These are phyloP conservation scores for Columba janthina DNA, from an alignment of 2,113 vertebrate genomes.

Conservation along the genomic window DNA sequence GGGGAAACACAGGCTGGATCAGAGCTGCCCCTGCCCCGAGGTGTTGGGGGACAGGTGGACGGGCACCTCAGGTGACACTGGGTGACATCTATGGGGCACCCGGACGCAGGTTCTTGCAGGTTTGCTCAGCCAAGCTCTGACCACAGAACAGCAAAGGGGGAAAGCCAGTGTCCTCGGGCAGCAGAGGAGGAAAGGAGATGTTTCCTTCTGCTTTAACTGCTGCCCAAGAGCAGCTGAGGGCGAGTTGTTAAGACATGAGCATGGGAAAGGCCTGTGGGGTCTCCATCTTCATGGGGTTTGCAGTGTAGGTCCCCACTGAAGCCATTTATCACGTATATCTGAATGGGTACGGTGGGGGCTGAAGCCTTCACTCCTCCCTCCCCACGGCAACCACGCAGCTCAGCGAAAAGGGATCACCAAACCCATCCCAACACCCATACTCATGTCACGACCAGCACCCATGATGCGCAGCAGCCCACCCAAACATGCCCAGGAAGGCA, in stretches of 20 bases:
- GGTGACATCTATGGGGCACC: background rate
- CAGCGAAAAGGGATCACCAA: background rate
- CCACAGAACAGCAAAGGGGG: background rate
- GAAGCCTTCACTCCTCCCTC: background rate
- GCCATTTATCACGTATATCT: background rate
- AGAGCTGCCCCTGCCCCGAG: background rate
- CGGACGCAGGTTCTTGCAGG: background rate
- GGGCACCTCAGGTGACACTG: background rate
- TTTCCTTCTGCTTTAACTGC: background rate
- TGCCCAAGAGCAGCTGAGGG: background rate
- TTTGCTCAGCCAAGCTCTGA: background rate
- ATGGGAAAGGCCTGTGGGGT: background rate
- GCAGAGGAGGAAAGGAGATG: background rate
- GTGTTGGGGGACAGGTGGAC: background rate
- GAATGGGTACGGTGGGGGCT: background rate
- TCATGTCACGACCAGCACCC: rapidly evolving
- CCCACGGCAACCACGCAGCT: background rate
- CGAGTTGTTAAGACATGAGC: background rate
- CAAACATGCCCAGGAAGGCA: background rate
- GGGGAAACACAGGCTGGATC: too few relatives aligned
- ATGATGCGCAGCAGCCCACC: background rate
- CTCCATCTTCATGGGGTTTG: background rate
- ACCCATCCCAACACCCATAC: rapidly evolving
- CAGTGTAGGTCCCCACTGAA: background rate
- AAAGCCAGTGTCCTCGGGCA: background rate